phyloP scores from a whole-genome alignment of 2,797 vertebrate species.

The Gobio occitaniae region DNA sequence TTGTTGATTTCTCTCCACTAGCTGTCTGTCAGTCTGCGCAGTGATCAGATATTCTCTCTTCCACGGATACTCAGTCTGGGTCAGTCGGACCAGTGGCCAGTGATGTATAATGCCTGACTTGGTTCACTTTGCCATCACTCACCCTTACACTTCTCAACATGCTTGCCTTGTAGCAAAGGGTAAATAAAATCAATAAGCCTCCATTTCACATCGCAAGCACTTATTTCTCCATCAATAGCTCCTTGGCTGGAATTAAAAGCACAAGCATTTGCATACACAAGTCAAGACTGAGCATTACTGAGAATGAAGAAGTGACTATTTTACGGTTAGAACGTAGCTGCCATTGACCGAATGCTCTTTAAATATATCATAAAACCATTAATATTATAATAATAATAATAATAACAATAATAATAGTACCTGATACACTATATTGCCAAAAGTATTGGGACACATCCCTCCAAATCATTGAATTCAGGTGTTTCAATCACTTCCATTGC shows the following conservation, averaged over 20 bases:
- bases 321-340: neutral
- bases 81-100: slow-evolving; percentile 49
- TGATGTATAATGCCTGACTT: slow-evolving; percentile 45
- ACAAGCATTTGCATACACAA: slow-evolving; percentile 50
- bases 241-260: slow-evolving; percentile 57
- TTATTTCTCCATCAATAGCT: slow-evolving; percentile 66
- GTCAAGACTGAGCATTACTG: slow-evolving; percentile 28
- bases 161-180: slow-evolving; percentile 47
- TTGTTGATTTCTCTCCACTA: neutral
- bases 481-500: too few species aligned
- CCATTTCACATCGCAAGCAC: slow-evolving; percentile 59
- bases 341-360: too few species aligned
- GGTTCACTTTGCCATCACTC: slow-evolving; percentile 65
- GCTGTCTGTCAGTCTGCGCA: neutral
- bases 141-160: slow-evolving; percentile 60
- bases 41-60: slow-evolving; percentile 19
- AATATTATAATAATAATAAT: neutral
- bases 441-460: too few species aligned
- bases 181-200: slow-evolving; percentile 65
- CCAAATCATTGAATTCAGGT: too few species aligned
- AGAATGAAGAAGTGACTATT: slow-evolving; percentile 9
- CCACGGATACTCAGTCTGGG: slow-evolving; percentile 7
- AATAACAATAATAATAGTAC: neutral
- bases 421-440: too few species aligned
- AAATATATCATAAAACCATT: too few species aligned